Base-by-base conservation (phyloP, 2,888 invertebrate genomes). In the Limnephilus marmoratus region DNA sequence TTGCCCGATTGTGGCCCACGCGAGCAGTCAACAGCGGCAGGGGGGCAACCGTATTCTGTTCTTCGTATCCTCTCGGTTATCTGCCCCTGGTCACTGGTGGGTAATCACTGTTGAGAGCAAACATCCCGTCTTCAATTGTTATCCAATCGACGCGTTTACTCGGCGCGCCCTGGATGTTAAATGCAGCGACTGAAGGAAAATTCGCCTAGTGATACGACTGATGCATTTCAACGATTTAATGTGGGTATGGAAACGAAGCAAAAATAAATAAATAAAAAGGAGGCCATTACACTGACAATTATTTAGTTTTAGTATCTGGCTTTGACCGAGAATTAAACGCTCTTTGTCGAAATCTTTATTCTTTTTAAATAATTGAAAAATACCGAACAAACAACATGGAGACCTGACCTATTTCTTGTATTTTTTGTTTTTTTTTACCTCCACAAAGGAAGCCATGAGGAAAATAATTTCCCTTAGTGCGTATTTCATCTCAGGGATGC, bases 41-140 rank as follows among this genome's bases (percentile, higher is more conserved):
- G 18, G 18, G 68, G 68, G 18, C 68, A 24, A 24, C 68, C 24
- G 68, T 24, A 68, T 68, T 68, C 68, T 68, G 68, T 68, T 68
- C 68, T 7, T 68, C 7, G 53, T 53, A 53, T 53, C 68, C 24
- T n/a, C 68, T n/a, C 68, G 53, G 18, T 53, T 53, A 53, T 68
- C n/a, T 68, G 68, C 68, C 68, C 68, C 68, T 24, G 68, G 68
- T n/a, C 9, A n/a, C n/a, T n/a, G n/a, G n/a, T n/a, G 68, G n/a
- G 68, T 24, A 68, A 24, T 68, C 68, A 9, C 24, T 9, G 68
- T 68, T 68, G 82, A 24, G 82, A 82, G 15, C 82, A 68, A 68
- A 68, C 24, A 68, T 86, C 45, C 86, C n/a, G 49, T 86, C 41
- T 41, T 49, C n/a, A 41, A 45, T 86, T 86, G 45, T 49, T 86